A percentile compares a stretch with the other conserved stretches of the same genome.
Evolutionary conservation across 53 echinoderm and acorn worm genomes (phyloP).

Genomic region (Antedon mediterranea): DNA sequence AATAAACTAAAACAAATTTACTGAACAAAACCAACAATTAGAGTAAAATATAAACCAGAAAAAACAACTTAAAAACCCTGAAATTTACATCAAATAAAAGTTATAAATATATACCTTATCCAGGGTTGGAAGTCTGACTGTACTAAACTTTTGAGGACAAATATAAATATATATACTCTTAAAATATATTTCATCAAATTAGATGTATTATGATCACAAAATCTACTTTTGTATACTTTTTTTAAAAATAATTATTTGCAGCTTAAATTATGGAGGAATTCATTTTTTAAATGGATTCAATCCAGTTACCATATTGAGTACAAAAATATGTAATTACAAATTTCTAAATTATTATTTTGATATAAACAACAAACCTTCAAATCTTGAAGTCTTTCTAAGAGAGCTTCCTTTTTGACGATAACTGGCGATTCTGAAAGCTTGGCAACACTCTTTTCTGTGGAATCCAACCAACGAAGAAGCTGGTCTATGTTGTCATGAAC

Average conservation of each 20-base stretch:
- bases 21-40: too few species aligned
- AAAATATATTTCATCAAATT: neutral
- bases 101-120: neutral
- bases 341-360: too few species aligned
- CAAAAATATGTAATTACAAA: too few species aligned
- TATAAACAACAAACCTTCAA: conserved; percentile 58
- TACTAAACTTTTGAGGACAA: neutral
- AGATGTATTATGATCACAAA: too few species aligned
- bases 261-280: too few species aligned
- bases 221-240: too few species aligned
- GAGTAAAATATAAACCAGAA: too few species aligned
- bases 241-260: too few species aligned
- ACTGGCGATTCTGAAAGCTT: conserved; percentile 76
- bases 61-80: too few species aligned
- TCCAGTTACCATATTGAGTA: too few species aligned
- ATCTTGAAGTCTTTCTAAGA: conserved; percentile 81
- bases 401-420: conserved; percentile 73
- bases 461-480: conserved; percentile 79
- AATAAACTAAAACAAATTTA: too few species aligned
- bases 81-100: neutral
- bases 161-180: neutral
- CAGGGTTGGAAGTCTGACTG: neutral
- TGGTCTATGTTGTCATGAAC: conserved; percentile 82
- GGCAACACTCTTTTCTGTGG: conserved; percentile 70
- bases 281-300: too few species aligned